Percentiles rank a stretch among this genome's conserved stretches.
Conservation (phyloP, 2,797 vertebrate species). For the Thripadectes ignobilis region DNA sequence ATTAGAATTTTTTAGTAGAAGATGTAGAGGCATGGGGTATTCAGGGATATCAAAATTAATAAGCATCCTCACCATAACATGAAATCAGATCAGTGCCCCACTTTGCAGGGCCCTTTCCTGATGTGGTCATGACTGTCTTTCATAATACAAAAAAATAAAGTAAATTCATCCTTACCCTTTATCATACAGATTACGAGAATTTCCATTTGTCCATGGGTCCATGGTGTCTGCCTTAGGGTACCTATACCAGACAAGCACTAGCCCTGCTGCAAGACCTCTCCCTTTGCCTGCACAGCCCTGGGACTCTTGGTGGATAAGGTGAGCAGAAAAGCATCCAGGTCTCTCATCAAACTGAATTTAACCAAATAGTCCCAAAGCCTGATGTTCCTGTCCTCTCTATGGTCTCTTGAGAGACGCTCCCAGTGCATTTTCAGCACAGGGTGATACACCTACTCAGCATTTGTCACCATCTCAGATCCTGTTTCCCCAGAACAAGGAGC, state of each 20-base stretch:
- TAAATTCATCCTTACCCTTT: background rate
- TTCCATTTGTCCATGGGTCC: background rate
- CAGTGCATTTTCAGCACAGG: background rate
- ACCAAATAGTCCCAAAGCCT: background rate
- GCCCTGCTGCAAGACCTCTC: background rate
- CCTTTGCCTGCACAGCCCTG: background rate
- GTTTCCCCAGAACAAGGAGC: background rate
- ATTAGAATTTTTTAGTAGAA: background rate
- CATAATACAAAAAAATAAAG: background rate
- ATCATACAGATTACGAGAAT: background rate
- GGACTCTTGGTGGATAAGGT: accelerated
- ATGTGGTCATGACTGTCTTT: background rate
- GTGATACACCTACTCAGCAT: background rate
- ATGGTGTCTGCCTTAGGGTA: background rate
- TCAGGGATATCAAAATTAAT: background rate
- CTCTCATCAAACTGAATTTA: background rate
- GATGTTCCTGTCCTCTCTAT: background rate
- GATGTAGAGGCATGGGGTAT: background rate
- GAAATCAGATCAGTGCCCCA: background rate
- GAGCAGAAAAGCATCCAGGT: background rate
- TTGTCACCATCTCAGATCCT: background rate
- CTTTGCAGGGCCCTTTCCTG: background rate
- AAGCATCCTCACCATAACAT: background rate
- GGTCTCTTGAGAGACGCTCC: background rate
- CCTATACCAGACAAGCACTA: background rate